phyloP scores from a whole-genome alignment of 1,140 invertebrate genomes.

The Bombus waltoni region DNA sequence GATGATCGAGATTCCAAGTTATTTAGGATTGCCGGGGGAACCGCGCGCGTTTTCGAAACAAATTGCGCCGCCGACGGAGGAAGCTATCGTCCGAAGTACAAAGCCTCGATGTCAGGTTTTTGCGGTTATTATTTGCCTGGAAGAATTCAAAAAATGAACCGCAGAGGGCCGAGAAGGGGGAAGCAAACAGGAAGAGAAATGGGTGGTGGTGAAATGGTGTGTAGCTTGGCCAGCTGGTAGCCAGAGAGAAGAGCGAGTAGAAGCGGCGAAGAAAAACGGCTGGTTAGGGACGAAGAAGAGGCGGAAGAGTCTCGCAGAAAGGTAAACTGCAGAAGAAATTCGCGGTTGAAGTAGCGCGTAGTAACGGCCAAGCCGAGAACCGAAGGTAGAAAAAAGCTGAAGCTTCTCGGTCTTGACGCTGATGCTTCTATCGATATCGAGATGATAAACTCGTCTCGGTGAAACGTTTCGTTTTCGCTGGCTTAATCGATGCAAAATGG shows the following conservation, averaged over 20 bases:
- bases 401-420: not conserved
- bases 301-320: slow-evolving; percentile 42
- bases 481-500: not conserved
- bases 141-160: slow-evolving; percentile 54
- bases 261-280: slow-evolving; percentile 18
- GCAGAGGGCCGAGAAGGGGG: slow-evolving; percentile 29
- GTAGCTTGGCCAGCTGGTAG: slow-evolving; percentile 29
- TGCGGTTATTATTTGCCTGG: slow-evolving; percentile 45
- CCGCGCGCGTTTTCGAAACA: slow-evolving; percentile 28
- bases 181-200: slow-evolving; percentile 17
- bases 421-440: not conserved
- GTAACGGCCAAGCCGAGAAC: not conserved
- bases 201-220: not conserved
- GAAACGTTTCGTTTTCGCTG: not conserved
- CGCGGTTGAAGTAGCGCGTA: slow-evolving; percentile 17
- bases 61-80: not conserved
- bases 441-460: slow-evolving; percentile 9
- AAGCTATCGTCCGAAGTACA: slow-evolving; percentile 27
- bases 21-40: not conserved
- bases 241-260: not conserved
- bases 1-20: not conserved
- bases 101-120: slow-evolving; percentile 37
- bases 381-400: not conserved
- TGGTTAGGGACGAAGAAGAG: slow-evolving; percentile 44
- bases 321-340: slow-evolving; percentile 43